These are phyloP conservation scores for Takifugu ocellatus DNA, from an alignment of 2,797 vertebrate species.

Conservation along the genomic window DNA sequence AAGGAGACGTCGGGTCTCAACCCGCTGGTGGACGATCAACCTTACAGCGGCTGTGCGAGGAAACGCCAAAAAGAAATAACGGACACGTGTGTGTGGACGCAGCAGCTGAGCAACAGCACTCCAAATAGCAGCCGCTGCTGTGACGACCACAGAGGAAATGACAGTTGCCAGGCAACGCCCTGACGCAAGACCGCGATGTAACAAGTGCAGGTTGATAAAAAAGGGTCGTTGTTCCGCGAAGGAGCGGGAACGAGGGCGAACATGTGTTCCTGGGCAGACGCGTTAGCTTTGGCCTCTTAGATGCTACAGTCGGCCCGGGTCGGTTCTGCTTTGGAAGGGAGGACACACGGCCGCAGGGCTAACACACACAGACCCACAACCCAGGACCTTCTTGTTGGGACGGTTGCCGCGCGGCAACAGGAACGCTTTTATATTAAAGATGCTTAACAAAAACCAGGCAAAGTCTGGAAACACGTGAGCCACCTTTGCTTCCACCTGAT, in stretches of 20 bases:
- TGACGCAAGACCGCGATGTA: conserved; percentile 44
- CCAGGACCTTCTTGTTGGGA: too few relatives aligned
- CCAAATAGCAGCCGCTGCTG: conserved; percentile 68
- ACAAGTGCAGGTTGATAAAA: conserved; percentile 51
- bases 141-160: conserved; percentile 59
- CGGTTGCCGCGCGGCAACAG: not conserved
- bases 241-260: not conserved
- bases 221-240: conserved; percentile 22
- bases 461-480: conserved; percentile 29
- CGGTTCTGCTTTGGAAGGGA: too few relatives aligned
- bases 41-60: conserved; percentile 18
- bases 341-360: too few relatives aligned
- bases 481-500: conserved; percentile 51
- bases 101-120: conserved; percentile 53
- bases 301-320: not conserved
- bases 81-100: conserved; percentile 29
- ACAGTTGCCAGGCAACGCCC: conserved; percentile 68
- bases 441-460: conserved; percentile 7
- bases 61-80: conserved; percentile 39
- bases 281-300: not conserved
- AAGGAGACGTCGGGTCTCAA: too few relatives aligned
- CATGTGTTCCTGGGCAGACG: not conserved
- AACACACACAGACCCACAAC: too few relatives aligned
- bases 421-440: conserved; percentile 20
- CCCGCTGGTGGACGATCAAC: too few relatives aligned